Evolutionary conservation across 53 echinoderm and acorn worm species (phyloP), one percentile per base, ranked within the genome.

Genomic region (Zoroaster sp.): DNA sequence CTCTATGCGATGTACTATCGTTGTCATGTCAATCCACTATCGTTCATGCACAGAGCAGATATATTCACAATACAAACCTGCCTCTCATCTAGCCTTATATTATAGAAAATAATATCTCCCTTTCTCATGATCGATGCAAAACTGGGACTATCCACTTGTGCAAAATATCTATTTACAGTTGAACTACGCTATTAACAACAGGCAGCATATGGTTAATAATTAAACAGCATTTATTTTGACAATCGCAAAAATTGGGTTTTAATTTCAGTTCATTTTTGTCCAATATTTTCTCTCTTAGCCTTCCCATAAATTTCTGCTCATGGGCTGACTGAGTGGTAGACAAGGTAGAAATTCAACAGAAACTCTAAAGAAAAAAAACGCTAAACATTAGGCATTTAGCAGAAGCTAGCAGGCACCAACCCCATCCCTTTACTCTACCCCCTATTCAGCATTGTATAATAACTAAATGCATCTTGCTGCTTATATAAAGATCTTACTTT

Each of bases 131-230:
- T 47, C 47, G 31, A 76, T 33, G 25, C 47, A 47, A 76, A 47
- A 33, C 34, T 52, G 17, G 45, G 33, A 53, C 54, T 59, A 3
- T 10, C 79, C 55, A 59, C 79, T 38, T 20, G 79, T 79, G 79
- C 59, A 82, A 82, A 59, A 78, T 78, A 82, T 82, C 65, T 68
- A 82, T 82, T 66, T 47, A 82, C 66, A 59, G n/a, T n/a, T 59
- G 23, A 41, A 66, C 68, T 67, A 46, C 40, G 41, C 42, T 23
- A 82, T 32, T 67, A 28, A 74, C 21, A 82, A 68, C 44, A 82
- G 41, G 66, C 80, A 82, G 68, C 67, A 82, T 34, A 33, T 28
- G 82, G 25, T 33, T 82, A 41, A 25, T 28, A n/a, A 54, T 18
- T 35, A 53, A 78, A 35, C n/a, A 76, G 76, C 76, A 76, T 76